phyloP scores from a whole-genome alignment of 2,888 invertebrate species.

The Drosophila aldrichi region DNA sequence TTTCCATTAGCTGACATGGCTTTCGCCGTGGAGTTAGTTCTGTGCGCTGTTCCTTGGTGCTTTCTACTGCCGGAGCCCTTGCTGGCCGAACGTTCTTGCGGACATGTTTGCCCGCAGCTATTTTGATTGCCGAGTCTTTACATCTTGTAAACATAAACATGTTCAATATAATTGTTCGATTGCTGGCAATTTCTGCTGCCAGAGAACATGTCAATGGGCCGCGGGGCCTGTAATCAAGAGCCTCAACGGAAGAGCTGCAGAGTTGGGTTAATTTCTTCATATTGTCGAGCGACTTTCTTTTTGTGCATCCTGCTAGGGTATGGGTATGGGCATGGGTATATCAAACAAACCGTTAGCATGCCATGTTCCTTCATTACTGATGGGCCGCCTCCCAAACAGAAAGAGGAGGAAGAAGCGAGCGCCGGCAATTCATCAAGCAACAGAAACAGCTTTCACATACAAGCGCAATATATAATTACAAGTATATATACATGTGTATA shows the following conservation, averaged over 20 bases:
- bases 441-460: slow-evolving; percentile 52
- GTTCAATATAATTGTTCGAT: slow-evolving; percentile 60
- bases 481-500: background rate
- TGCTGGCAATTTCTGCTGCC: slow-evolving; percentile 58
- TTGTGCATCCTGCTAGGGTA: slow-evolving; percentile 13
- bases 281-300: slow-evolving; percentile 69
- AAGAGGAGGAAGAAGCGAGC: slow-evolving; percentile 20
- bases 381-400: slow-evolving; percentile 23
- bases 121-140: slow-evolving; percentile 63
- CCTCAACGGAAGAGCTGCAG: slow-evolving; percentile 21
- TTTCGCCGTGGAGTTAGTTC: background rate
- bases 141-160: slow-evolving; percentile 77
- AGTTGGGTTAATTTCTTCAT: slow-evolving; percentile 71
- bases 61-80: slow-evolving; percentile 2
- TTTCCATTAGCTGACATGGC: background rate
- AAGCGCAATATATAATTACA: slow-evolving; percentile 24
- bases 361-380: slow-evolving; percentile 46
- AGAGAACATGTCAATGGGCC: slow-evolving; percentile 70
- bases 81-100: background rate
- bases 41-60: background rate
- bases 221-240: slow-evolving; percentile 63
- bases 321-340: slow-evolving; percentile 45
- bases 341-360: slow-evolving; percentile 76
- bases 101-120: slow-evolving; percentile 66
- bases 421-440: slow-evolving; percentile 45